Conservation (phyloP, 2,113 vertebrate genomes). For the Bombycilla garrulus region DNA sequence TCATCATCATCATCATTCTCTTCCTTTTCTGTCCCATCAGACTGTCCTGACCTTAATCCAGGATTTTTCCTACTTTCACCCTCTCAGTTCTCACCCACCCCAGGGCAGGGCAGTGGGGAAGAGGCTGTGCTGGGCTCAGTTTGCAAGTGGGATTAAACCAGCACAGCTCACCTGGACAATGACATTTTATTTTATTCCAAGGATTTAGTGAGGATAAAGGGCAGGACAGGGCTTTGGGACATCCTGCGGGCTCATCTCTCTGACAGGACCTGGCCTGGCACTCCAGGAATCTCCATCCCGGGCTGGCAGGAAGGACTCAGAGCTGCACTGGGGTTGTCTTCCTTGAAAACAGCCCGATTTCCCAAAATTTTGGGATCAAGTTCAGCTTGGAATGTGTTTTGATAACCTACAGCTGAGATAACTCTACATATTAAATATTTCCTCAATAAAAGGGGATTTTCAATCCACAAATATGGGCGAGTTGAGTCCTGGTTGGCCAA, state of each 20-base stretch:
- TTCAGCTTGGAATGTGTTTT: not conserved
- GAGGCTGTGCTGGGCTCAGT: not conserved
- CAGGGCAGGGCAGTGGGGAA: not conserved
- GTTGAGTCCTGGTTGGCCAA: not conserved
- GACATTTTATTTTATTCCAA: not conserved
- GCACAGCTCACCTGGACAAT: not conserved
- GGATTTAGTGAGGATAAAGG: not conserved
- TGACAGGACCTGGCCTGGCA: fast-evolving
- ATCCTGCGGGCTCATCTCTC: not conserved
- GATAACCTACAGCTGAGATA: not conserved
- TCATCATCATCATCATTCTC: not conserved
- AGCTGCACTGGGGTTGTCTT: not conserved
- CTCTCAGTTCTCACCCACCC: not conserved
- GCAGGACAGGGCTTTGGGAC: not conserved
- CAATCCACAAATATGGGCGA: not conserved
- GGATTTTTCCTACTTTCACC: not conserved
- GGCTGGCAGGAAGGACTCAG: not conserved
- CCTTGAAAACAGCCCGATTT: not conserved
- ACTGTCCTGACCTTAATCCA: not conserved
- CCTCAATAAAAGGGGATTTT: not conserved
- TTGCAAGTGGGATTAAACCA: not conserved
- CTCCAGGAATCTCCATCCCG: not conserved
- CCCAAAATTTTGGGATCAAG: not conserved
- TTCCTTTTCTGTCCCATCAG: not conserved
- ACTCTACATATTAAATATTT: not conserved